Percentiles rank a stretch among this genome's conserved stretches.
Conservation (phyloP, 2,888 invertebrate species). For the Lepeophtheirus nordmannii region DNA sequence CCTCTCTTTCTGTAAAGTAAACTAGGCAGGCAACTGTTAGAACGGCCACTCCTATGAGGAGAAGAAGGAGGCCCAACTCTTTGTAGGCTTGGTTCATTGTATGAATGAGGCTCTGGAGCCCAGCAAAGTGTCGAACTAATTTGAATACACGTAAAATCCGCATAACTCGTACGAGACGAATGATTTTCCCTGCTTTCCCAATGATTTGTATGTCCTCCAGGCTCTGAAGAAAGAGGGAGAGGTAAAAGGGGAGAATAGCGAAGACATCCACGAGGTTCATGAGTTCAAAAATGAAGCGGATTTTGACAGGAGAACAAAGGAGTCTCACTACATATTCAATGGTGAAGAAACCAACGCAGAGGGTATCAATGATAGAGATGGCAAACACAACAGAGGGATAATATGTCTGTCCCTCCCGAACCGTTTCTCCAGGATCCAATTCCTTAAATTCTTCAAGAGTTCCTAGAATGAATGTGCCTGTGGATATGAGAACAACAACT, state of each 20-base stretch:
- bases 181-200: conserved; percentile 23
- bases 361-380: not conserved
- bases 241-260: conserved; percentile 16
- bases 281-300: conserved; percentile 4
- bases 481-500: not conserved
- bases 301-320: conserved; percentile 7
- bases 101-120: conserved; percentile 19
- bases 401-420: not conserved
- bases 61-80: conserved; percentile 21
- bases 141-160: conserved; percentile 22
- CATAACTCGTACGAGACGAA: conserved; percentile 21
- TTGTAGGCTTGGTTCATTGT: conserved; percentile 23
- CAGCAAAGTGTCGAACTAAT: conserved; percentile 24
- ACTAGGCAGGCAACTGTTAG: conserved; percentile 20
- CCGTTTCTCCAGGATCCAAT: not conserved
- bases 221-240: conserved; percentile 6
- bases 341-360: conserved; percentile 9
- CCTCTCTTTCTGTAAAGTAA: conserved; percentile 20
- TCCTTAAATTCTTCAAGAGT: not conserved
- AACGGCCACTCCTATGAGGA: conserved; percentile 22
- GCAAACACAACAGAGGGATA: not conserved
- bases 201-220: conserved; percentile 23
- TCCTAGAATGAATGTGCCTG: not conserved
- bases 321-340: conserved; percentile 14
- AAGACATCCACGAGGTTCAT: conserved; percentile 20